Conservation (phyloP, 2,888 invertebrate species). For the Himalopsyche kuldschensis region DNA sequence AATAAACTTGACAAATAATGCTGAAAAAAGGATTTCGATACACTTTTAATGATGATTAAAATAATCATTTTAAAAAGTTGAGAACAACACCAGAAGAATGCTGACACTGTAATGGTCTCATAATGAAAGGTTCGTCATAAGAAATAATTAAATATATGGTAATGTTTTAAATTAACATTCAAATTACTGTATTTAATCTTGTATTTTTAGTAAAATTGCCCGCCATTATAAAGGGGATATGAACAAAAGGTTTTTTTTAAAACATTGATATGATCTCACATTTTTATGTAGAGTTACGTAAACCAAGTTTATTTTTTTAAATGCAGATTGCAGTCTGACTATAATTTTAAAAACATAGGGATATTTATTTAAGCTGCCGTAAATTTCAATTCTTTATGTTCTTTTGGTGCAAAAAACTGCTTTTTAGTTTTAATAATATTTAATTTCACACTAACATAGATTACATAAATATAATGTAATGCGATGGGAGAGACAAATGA, state of each 20-base stretch:
- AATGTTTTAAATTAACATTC: slow-evolving; percentile 12
- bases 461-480: no score
- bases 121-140: slow-evolving; percentile 20
- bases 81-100: neutral
- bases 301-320: neutral
- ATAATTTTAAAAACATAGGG: neutral
- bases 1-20: no score
- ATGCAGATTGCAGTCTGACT: neutral
- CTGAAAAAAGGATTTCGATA: no score
- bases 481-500: no score
- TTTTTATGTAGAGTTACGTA: neutral
- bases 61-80: neutral
- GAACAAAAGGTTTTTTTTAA: slow-evolving; percentile 13
- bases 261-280: neutral
- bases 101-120: neutral
- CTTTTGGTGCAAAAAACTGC: no score
- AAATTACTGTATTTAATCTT: slow-evolving; percentile 10
- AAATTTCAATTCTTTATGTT: no score
- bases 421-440: no score
- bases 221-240: slow-evolving; percentile 7
- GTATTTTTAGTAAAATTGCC: neutral
- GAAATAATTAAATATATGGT: slow-evolving; percentile 9
- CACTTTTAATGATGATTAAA: no score
- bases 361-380: no score
- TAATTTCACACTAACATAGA: no score